These are phyloP conservation scores for Drosophila flavopinicola DNA, from an alignment of 2,888 invertebrate genomes.

Conservation along the genomic window DNA sequence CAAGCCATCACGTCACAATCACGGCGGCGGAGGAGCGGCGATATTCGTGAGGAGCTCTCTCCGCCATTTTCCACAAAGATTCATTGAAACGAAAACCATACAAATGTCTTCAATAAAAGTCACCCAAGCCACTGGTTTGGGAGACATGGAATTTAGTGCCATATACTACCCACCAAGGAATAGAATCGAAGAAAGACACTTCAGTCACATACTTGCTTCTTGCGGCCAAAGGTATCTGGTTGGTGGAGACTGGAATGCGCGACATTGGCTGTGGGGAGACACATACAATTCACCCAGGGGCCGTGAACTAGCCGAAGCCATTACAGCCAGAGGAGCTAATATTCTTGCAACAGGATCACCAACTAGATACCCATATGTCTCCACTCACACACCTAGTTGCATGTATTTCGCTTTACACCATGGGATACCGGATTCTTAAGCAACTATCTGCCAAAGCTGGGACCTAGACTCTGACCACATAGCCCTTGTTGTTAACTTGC, in stretches of 20 bases:
- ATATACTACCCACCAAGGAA: slow-evolving; percentile 3
- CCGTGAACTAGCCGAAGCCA: slow-evolving; percentile 1
- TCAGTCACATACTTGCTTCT: not conserved
- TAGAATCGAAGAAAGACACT: slow-evolving; percentile 4
- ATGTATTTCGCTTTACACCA: slow-evolving; percentile 25
- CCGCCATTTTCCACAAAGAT: slow-evolving; percentile 17
- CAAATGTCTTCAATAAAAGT: slow-evolving; percentile 16
- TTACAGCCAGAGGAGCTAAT: not conserved
- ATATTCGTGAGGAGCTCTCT: slow-evolving; percentile 8
- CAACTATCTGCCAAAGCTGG: slow-evolving; percentile 13
- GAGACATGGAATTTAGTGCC: not conserved
- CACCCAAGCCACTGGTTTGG: slow-evolving; percentile 1
- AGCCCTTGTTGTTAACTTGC: not conserved
- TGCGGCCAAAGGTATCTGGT: slow-evolving; percentile 9
- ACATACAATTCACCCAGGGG: slow-evolving; percentile 3
- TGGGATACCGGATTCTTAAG: slow-evolving; percentile 12
- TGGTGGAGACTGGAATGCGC: slow-evolving; percentile 2
- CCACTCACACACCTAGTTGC: slow-evolving; percentile 13
- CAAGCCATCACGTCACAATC: slow-evolving; percentile 1
- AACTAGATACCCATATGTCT: slow-evolving; percentile 13
- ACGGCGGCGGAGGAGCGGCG: slow-evolving; percentile 13
- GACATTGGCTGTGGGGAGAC: slow-evolving; percentile 8
- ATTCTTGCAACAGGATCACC: slow-evolving; percentile 4
- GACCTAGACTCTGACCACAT: slow-evolving; percentile 18
- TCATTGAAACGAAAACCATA: slow-evolving; percentile 1